Percentiles rank a stretch among this genome's conserved stretches.
Conservation (phyloP, 2,888 invertebrate genomes). For the Pocota personata region DNA sequence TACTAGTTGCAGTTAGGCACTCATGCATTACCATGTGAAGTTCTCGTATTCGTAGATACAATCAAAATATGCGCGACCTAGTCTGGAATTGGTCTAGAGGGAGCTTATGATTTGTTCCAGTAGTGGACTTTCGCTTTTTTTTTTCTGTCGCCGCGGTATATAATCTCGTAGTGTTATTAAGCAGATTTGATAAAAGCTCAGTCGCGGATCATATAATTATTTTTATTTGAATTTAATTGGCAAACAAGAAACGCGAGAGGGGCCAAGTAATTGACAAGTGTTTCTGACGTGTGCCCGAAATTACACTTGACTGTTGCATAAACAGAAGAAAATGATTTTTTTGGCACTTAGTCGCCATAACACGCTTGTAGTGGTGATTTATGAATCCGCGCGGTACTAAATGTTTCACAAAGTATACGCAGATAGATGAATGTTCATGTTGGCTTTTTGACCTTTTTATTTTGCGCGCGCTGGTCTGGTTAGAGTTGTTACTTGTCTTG, state of each 20-base stretch:
- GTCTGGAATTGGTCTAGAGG: constrained; percentile 58
- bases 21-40: constrained; percentile 50
- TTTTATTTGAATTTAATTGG: constrained; percentile 72
- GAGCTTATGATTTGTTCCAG: constrained; percentile 36
- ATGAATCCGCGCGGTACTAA: constrained; percentile 22
- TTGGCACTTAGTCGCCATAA: constrained; percentile 22
- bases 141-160: neutral
- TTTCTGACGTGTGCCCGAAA: constrained; percentile 68
- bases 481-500: neutral
- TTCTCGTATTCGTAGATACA: constrained; percentile 42
- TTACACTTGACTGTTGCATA: constrained; percentile 53
- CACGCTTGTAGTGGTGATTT: constrained; percentile 32
- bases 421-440: constrained; percentile 27
- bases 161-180: constrained; percentile 42
- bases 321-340: constrained; percentile 43
- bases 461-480: constrained; percentile 1
- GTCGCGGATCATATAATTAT: constrained; percentile 61
- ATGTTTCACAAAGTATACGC: neutral
- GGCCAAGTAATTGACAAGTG: constrained; percentile 64
- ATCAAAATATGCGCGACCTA: constrained; percentile 60
- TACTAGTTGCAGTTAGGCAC: constrained; percentile 18
- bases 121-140: constrained; percentile 64
- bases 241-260: constrained; percentile 7
- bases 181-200: constrained; percentile 63
- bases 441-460: constrained; percentile 54